Evolutionary conservation across 1,140 invertebrate species (phyloP).

Genomic region (Drosophila nigrodunni): DNA sequence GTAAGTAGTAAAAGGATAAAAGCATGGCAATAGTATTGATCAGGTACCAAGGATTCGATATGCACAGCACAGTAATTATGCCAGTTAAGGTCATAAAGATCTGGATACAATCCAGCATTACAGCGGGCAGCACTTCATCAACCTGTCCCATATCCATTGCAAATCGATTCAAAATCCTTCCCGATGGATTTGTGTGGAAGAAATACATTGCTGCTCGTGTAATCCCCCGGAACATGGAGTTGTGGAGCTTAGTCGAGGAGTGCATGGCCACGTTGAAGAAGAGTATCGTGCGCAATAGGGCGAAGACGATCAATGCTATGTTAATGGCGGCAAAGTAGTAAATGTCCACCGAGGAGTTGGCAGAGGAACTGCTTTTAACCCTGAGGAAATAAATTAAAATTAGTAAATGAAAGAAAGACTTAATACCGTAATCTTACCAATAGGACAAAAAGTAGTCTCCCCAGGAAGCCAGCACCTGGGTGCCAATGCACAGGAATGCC

Average conservation of each 20-base stretch:
- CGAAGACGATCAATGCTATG: conserved; percentile 86
- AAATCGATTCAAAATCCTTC: conserved; percentile 90
- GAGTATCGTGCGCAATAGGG: conserved; percentile 86
- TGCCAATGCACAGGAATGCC: conserved; percentile 78
- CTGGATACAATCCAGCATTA: conserved; percentile 90
- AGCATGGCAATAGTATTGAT: conserved; percentile 89
- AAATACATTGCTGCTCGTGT: conserved; percentile 89
- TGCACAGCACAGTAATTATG: conserved; percentile 90
- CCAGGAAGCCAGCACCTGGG: conserved; percentile 88
- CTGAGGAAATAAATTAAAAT: conserved; percentile 84
- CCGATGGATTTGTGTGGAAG: conserved; percentile 91
- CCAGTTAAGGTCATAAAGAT: conserved; percentile 90
- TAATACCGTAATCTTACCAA: conserved; percentile 84
- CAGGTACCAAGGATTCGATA: conserved; percentile 91
- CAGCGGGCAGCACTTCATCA: conserved; percentile 81
- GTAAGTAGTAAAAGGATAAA: conserved; percentile 89
- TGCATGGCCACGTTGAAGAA: conserved; percentile 90
- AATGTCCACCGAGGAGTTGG: conserved; percentile 53
- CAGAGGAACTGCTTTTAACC: conserved; percentile 67
- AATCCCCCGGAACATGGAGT: conserved; percentile 64
- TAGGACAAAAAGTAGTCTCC: conserved; percentile 89
- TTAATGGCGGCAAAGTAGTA: conserved; percentile 87
- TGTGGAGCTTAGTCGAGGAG: conserved; percentile 87
- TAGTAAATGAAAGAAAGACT: neutral
- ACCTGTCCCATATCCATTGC: conserved; percentile 90